Percentiles rank a stretch among this genome's conserved stretches.
These are phyloP conservation scores for Neodiprion lecontei DNA, from an alignment of 1,140 invertebrate genomes.

Conservation along the genomic window DNA sequence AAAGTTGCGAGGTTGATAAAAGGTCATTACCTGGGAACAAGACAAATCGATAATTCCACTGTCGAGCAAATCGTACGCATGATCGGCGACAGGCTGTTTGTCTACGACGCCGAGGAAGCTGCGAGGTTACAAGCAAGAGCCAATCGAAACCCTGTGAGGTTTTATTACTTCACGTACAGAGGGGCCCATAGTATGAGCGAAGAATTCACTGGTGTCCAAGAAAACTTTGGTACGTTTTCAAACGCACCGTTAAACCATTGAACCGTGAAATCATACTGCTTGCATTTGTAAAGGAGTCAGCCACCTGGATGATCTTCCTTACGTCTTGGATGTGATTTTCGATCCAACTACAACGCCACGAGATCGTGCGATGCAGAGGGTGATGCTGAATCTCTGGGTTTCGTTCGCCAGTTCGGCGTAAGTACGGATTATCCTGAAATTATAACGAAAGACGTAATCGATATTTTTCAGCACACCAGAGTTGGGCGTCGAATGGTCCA, in stretches of 20 bases:
- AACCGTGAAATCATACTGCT: background rate
- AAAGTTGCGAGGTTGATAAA: constrained; percentile 9
- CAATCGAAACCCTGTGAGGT: constrained; percentile 65
- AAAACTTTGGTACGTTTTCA: constrained; percentile 59
- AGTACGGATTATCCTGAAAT: constrained; percentile 23
- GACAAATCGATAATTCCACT: constrained; percentile 47
- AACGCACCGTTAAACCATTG: no score
- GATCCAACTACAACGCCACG: constrained; percentile 45
- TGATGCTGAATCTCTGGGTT: constrained; percentile 63
- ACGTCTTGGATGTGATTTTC: constrained; percentile 51
- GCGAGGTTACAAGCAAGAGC: constrained; percentile 63
- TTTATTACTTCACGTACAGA: constrained; percentile 60
- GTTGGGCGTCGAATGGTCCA: constrained; percentile 46
- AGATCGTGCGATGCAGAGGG: constrained; percentile 63
- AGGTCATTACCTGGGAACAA: constrained; percentile 15
- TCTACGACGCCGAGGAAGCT: constrained; percentile 63
- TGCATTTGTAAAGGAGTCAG: constrained; percentile 61
- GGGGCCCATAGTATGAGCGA: constrained; percentile 57
- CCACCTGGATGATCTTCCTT: constrained; percentile 66
- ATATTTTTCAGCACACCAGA: constrained; percentile 49
- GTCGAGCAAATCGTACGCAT: constrained; percentile 52
- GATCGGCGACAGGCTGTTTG: constrained; percentile 67
- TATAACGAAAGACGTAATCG: background rate
- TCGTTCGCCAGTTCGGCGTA: constrained; percentile 66
- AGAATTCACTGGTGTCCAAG: constrained; percentile 42